phyloP scores from a whole-genome alignment of 2,888 invertebrate genomes.

The Athalia rosae region DNA sequence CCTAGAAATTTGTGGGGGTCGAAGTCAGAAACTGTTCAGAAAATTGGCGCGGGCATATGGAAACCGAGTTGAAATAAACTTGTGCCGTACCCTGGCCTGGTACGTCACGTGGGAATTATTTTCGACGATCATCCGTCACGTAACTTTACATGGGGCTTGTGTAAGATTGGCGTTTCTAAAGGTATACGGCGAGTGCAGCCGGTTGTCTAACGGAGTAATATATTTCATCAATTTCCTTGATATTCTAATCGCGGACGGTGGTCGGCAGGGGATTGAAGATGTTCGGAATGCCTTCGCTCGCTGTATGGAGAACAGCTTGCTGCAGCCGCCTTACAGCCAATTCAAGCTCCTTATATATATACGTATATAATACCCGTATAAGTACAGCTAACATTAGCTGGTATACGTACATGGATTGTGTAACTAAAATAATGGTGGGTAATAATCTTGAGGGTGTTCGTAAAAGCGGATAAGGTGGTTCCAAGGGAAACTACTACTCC shows the following conservation, averaged over 20 bases:
- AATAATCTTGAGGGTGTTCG: neutral
- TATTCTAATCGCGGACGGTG: conserved; percentile 18
- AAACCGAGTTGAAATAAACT: neutral
- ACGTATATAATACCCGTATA: neutral
- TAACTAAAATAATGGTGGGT: neutral
- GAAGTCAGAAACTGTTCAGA: neutral
- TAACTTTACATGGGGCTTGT: too few species aligned
- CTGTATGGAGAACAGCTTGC: neutral
- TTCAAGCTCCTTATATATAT: too few species aligned
- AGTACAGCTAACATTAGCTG: neutral
- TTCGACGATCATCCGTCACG: neutral
- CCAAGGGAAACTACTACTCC: neutral
- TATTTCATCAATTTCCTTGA: conserved; percentile 28
- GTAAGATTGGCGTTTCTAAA: too few species aligned
- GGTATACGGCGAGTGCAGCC: too few species aligned
- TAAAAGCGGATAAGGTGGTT: neutral
- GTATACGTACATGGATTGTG: neutral
- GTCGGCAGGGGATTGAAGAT: conserved; percentile 19
- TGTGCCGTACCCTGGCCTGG: neutral
- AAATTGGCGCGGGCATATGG: neutral
- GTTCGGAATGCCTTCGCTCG: conserved; percentile 31
- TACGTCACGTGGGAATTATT: neutral
- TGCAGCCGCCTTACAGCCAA: neutral
- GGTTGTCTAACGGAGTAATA: neutral
- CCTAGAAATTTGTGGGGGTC: too few species aligned